Evolutionary conservation across 2,888 invertebrate species (phyloP), one percentile per base, ranked within the genome.

Genomic region (Lithophane leautieri): DNA sequence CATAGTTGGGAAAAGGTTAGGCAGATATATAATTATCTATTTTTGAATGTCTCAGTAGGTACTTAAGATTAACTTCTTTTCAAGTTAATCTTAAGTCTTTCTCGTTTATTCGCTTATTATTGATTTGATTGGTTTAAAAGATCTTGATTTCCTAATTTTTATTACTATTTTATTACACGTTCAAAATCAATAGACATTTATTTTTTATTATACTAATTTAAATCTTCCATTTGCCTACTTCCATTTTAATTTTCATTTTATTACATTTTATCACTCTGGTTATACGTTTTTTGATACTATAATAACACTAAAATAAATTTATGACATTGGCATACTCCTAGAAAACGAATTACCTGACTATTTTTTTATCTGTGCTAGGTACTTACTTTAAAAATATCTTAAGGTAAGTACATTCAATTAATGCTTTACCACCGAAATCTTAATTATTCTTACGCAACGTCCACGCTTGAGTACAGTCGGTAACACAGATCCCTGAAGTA

Each of bases 361-460:
- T 58, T 62, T 22, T 56, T 69, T n/a, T 44, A n/a, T 62, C n/a
- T 54, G 28, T 50, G 47, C 56, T 67, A n/a, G n/a, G n/a, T n/a
- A 66, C 47, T 44, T 63, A 63, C 60, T 62, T 44, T 34, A 42
- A 56, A 40, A 61, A 60, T 34, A 75, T 71, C 42, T 7, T n/a
- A 62, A 68, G 50, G 54, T 78, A 62, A 25, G 12, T 78, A 71
- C 71, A 77, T 79, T 73, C 74, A 84, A 85, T 85, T 75, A 82
- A 78, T 84, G 81, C 82, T 60, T 84, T 79, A 79, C 61, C 68
- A 83, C 70, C 78, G 19, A 82, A 86, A 82, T 81, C 82, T 88
- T 88, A 88, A 88, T 88, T 86, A 88, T 74, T 83, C 78, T 86
- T 81, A 82, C 82, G 73, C 76, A 85, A 86, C 74, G 56, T 73